phyloP scores from a whole-genome alignment of 2,113 vertebrate genomes.

The Varanus komodoensis region DNA sequence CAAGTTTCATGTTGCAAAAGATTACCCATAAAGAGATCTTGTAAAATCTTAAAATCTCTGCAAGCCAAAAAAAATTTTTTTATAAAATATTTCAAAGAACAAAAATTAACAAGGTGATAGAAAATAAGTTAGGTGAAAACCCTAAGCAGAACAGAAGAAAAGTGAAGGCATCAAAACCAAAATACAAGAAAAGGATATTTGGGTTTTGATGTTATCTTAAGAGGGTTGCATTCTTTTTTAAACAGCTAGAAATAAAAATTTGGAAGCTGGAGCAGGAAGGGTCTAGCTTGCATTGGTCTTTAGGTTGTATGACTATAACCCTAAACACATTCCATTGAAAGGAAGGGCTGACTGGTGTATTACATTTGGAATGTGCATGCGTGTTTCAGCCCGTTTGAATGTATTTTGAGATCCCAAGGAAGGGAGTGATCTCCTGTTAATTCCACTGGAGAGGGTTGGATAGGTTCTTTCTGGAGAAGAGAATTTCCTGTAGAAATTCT shows the following conservation, averaged over 20 bases:
- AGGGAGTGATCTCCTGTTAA: no score
- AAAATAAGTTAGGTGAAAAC: neutral
- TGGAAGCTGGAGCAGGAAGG: neutral
- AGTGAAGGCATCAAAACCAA: rapidly evolving
- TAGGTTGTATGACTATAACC: neutral
- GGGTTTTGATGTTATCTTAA: neutral
- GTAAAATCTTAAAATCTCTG: neutral
- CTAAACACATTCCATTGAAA: neutral
- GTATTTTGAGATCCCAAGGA: neutral
- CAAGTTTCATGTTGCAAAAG: neutral
- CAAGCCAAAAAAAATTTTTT: neutral
- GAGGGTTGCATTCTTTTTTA: neutral
- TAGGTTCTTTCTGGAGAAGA: neutral
- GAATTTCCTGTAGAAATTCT: neutral
- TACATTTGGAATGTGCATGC: neutral
- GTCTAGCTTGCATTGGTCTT: conserved; percentile 24
- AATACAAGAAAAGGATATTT: neutral
- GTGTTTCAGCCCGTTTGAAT: neutral
- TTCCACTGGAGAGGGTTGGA: neutral
- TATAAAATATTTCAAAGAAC: conserved; percentile 12
- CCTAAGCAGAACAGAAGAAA: neutral
- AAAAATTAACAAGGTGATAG: neutral
- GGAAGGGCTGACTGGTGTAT: neutral
- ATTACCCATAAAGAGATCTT: neutral
- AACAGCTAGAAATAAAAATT: neutral